Conservation (phyloP, 2,113 vertebrate species). For the Tachuris rubrigastra region DNA sequence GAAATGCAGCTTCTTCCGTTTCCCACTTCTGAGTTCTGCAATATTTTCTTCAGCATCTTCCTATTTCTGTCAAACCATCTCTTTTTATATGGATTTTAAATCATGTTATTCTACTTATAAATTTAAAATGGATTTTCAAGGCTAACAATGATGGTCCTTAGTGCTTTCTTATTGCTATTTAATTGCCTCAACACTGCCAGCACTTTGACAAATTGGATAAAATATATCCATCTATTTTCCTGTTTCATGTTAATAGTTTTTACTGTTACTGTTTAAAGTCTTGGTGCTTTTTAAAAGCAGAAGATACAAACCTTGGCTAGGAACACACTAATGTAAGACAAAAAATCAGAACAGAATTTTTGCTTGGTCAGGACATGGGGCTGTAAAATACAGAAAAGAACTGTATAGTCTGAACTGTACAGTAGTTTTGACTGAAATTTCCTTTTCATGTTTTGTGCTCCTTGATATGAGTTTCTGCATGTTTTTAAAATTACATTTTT, state of each 20-base stretch:
- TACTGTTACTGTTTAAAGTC: neutral
- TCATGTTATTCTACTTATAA: neutral
- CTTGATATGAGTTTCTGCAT: neutral
- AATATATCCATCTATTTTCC: neutral
- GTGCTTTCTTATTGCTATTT: slow-evolving; percentile 14
- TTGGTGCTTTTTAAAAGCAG: neutral
- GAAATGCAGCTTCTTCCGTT: neutral
- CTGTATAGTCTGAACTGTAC: neutral
- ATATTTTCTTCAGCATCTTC: neutral
- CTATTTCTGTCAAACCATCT: neutral
- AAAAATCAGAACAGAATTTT: neutral
- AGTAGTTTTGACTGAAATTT: neutral
- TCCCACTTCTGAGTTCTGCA: neutral
- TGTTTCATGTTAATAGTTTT: neutral
- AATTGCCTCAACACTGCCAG: neutral
- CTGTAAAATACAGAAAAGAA: neutral
- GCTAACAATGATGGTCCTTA: neutral
- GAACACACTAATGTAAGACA: neutral
- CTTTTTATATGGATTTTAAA: neutral
- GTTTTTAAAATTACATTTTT: neutral
- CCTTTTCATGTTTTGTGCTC: neutral
- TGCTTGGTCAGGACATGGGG: neutral
- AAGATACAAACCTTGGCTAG: neutral
- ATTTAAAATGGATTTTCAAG: neutral
- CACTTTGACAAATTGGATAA: neutral